Percentiles rank a stretch among this genome's conserved stretches.
Conservation (phyloP, 2,113 vertebrate genomes). For the Genyomyrus donnyi region DNA sequence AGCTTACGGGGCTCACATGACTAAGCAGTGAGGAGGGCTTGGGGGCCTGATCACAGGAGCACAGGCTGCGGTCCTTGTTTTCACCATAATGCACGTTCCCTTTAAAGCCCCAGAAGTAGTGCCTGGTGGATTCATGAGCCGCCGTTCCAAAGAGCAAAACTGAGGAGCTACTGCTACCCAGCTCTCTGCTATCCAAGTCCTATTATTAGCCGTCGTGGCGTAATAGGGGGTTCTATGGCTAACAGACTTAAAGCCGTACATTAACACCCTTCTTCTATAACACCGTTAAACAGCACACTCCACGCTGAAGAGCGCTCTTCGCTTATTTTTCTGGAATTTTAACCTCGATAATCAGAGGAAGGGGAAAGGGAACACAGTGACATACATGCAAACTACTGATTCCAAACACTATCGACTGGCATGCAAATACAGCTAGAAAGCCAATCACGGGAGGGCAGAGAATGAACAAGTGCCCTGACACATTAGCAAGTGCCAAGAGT, state of each 20-base stretch:
- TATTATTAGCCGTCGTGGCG: conserved; percentile 36
- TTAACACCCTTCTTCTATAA: not conserved
- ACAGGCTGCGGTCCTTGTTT: not conserved
- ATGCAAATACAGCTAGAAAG: not conserved
- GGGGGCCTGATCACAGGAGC: not conserved
- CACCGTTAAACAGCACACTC: not conserved
- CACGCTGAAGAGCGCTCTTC: not conserved
- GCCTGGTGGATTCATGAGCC: not conserved
- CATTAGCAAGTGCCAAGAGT: not conserved
- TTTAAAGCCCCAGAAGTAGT: not conserved
- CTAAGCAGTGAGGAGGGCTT: not conserved
- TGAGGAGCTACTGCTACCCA: not conserved
- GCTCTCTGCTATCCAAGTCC: conserved; percentile 16
- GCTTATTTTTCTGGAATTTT: not conserved
- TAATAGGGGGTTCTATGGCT: conserved; percentile 26
- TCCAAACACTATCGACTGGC: not conserved
- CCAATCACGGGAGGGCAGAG: not conserved
- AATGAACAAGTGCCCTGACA: not conserved
- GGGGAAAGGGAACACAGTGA: not conserved
- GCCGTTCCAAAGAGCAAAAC: not conserved
- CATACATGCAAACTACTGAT: not conserved
- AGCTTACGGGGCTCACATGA: not conserved
- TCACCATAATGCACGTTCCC: not conserved
- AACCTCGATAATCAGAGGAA: not conserved
- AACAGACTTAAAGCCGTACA: conserved; percentile 19